A percentile compares a stretch with the other conserved stretches of the same genome.
Evolutionary conservation across 2,113 vertebrate species (phyloP).

Genomic region (Leptobrachium ailaonicum): DNA sequence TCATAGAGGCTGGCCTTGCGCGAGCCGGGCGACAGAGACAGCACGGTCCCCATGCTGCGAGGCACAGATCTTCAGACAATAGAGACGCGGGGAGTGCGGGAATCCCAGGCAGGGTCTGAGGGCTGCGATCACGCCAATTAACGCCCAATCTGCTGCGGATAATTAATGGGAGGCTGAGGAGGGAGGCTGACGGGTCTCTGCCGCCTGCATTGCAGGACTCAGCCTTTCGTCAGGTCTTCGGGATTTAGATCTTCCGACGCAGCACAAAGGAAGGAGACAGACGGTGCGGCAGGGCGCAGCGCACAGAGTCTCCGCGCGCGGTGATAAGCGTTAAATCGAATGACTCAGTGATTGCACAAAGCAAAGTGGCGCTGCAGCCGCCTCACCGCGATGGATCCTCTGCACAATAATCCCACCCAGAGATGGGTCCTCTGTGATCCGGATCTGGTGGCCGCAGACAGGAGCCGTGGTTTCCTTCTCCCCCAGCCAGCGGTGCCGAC

Average conservation of each 20-base stretch:
- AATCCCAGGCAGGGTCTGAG: conserved; percentile 5
- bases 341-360: not conserved
- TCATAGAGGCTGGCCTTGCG: conserved; percentile 73
- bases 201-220: conserved; percentile 47
- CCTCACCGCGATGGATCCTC: too few species aligned
- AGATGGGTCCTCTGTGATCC: too few species aligned
- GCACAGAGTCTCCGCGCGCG: not conserved
- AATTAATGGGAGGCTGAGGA: conserved; percentile 34
- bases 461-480: too few species aligned
- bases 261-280: not conserved
- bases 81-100: not conserved
- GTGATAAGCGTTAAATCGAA: too few species aligned
- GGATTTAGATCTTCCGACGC: too few species aligned
- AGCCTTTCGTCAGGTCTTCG: not conserved
- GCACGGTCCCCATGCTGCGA: conserved; percentile 73
- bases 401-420: too few species aligned
- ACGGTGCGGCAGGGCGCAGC: not conserved
- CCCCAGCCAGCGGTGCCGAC: too few species aligned
- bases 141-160: conserved; percentile 7
- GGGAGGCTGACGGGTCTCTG: conserved; percentile 32
- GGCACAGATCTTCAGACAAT: not conserved
- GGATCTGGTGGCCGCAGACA: too few species aligned
- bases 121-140: not conserved
- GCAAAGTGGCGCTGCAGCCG: not conserved
- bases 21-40: conserved; percentile 73